Base-by-base conservation (phyloP, 2,113 vertebrate species). In the Seriola quinqueradiata region DNA sequence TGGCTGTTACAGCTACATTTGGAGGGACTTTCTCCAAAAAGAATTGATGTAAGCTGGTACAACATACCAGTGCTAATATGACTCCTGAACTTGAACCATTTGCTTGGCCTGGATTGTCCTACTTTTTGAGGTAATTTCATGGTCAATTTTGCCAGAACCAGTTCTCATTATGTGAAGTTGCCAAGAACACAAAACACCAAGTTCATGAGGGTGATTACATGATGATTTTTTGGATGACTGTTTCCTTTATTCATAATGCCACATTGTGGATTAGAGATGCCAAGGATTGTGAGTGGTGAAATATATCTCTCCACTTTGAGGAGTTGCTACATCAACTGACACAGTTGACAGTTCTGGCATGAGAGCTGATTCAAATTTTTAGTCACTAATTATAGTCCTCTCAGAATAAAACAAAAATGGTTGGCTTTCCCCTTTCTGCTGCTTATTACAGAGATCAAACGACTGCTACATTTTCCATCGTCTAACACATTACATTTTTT, bases 281-380 rank as follows among this genome's bases (percentile, higher is more conserved):
- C 59, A 65, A 46, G 21, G 5, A 9, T 23, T 81, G 19, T 36
- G 32, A 66, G 19, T 34, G n/a, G 6, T 32, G 38, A 63, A 74
- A 78, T 28, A 16, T 70, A 36, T 60, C 59, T 70, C 61, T 40
- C 36, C 28, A 46, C 52, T 59, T 65, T 17, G 6, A 72, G 57
- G 58, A 80, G 42, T 23, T 61, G 28, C 8, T 77, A 68, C 64
- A 84, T 25, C 1, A 3, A 28, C 50, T 46, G 52, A 84, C 73
- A 70, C 11, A 28, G 54, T 38, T 68, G 36, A 34, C 70, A 40
- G 13, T 54, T 23, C 5, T 55, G 9, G 42, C 68, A 42, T 9
- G 21, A 73, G 32, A 57, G 19, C 19, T 42, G 42, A 57, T 48
- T 79, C 5, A 34, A 44, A 50, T 28, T 59, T 63, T 58, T 28